phyloP scores from a whole-genome alignment of 1,140 invertebrate species.

The Drosophila leontia region DNA sequence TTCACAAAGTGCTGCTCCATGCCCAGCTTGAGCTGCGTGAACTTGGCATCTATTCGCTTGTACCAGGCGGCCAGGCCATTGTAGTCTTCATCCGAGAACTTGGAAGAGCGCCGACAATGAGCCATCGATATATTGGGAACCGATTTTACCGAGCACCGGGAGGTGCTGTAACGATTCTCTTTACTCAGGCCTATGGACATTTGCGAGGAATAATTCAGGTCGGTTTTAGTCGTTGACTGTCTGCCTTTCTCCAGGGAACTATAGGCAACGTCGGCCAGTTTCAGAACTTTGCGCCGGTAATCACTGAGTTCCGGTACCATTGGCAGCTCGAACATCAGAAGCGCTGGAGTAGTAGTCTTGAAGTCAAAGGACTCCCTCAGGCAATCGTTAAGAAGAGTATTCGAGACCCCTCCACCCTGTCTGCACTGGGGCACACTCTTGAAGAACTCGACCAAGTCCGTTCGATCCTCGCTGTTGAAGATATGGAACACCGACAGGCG shows the following conservation, averaged over 20 bases:
- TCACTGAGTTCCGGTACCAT: conserved; percentile 27
- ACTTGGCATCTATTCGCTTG: conserved; percentile 57
- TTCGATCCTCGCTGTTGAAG: conserved; percentile 48
- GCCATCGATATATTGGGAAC: conserved; percentile 1
- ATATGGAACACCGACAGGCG: conserved; percentile 58
- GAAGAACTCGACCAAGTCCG: conserved; percentile 61
- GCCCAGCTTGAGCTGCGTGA: conserved; percentile 38
- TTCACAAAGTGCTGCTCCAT: conserved; percentile 57
- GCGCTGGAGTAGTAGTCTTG: conserved; percentile 21
- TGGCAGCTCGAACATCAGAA: conserved; percentile 67
- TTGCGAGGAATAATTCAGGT: background rate
- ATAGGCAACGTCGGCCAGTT: conserved; percentile 53
- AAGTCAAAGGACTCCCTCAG: conserved; percentile 65
- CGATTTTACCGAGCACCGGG: background rate
- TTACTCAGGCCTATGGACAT: background rate
- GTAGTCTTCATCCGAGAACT: conserved; percentile 47
- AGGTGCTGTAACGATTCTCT: background rate
- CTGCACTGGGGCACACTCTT: conserved; percentile 26
- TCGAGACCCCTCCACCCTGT: conserved; percentile 20
- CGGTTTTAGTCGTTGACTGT: background rate
- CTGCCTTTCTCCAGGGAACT: conserved; percentile 3
- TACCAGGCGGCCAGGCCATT: conserved; percentile 62
- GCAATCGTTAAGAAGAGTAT: conserved; percentile 59
- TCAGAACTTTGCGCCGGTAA: conserved; percentile 48
- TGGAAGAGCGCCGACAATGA: conserved; percentile 4